Evolutionary conservation across 2,888 invertebrate species (phyloP), one percentile per base, ranked within the genome.

Genomic region (Acanthoscelides obtectus): DNA sequence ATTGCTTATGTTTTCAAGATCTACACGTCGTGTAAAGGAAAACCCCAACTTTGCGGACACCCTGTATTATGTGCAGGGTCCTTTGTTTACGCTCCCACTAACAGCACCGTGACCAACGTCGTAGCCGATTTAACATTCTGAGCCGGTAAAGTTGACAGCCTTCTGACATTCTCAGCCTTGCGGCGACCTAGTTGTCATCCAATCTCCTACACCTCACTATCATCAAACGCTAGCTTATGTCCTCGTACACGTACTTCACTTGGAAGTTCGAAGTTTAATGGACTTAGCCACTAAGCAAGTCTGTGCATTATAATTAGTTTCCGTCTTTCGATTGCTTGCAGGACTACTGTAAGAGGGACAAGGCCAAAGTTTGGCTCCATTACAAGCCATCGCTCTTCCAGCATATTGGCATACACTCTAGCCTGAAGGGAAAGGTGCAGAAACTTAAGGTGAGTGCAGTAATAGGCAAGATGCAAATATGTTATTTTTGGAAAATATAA

Each of bases 391-490:
- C 97, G 0, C 87, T 99, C 0, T 99, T 99, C 83, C 97, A 98
- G 86, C 99, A 99, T 82, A 94, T 98, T 74, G 98, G 98, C 2
- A 92, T 94, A 21, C 96, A 96, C 82, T 98, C 98, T 0, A 98
- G 98, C 0, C 88, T 99, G 0, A 94, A 93, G 84, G 98, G 98
- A 72, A 99, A 99, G 89, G 94, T 97, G 70, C 98, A 98, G 83
- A 97, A 96, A 86, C 87, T 98, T 0, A 96, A 97, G 90, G 96
- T 94, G 87, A 80, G 79, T 76, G n/a, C n/a, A n/a, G n/a, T n/a
- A n/a, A n/a, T n/a, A n/a, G n/a, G n/a, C n/a, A n/a, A n/a, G n/a
- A n/a, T n/a, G n/a, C n/a, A n/a, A n/a, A n/a, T n/a, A n/a, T n/a
- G n/a, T n/a, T n/a, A n/a, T n/a, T n/a, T n/a, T n/a, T n/a, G n/a